These are phyloP conservation scores for Phaedon cochleariae DNA, from an alignment of 2,888 invertebrate species.

Conservation along the genomic window DNA sequence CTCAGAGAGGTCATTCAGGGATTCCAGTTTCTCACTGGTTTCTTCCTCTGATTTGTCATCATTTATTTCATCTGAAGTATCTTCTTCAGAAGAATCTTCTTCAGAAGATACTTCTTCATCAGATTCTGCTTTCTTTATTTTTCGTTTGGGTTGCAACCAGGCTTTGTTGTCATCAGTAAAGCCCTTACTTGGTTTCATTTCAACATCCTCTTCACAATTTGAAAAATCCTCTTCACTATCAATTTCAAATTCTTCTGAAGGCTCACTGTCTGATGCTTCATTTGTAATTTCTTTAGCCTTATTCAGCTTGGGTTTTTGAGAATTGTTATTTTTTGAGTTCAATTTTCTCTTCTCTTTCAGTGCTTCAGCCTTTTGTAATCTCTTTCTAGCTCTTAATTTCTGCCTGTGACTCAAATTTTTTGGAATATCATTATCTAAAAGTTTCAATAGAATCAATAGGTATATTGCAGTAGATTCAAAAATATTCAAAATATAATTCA, in stretches of 20 bases:
- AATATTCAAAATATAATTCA: no score
- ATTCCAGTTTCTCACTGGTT: conserved; percentile 47
- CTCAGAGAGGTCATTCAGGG: conserved; percentile 55
- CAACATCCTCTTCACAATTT: no score
- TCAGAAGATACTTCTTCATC: conserved; percentile 50
- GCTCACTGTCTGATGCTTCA: conserved; percentile 37
- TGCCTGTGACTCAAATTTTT: conserved; percentile 70
- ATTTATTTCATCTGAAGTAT: conserved; percentile 20
- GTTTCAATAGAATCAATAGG: no score
- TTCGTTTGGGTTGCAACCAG: conserved; percentile 73
- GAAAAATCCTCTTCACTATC: conserved; percentile 52
- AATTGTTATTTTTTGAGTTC: conserved; percentile 5
- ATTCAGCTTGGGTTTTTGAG: not conserved
- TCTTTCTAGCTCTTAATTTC: conserved; percentile 49
- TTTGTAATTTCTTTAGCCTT: conserved; percentile 52
- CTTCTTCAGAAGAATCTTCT: conserved; percentile 41
- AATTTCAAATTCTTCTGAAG: conserved; percentile 42
- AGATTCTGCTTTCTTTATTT: conserved; percentile 51
- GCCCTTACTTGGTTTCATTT: conserved; percentile 55
- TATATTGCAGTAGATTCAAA: no score
- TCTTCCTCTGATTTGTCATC: conserved; percentile 54
- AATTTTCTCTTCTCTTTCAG: conserved; percentile 45
- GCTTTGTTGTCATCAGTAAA: conserved; percentile 77
- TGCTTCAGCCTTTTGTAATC: conserved; percentile 48
- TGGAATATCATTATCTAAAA: conserved; percentile 62